Percentiles rank a stretch among this genome's conserved stretches.
phyloP scores from a whole-genome alignment of 30 jellyfish, hydroid and myxozoan genomes.

The Sanderia malayensis region DNA sequence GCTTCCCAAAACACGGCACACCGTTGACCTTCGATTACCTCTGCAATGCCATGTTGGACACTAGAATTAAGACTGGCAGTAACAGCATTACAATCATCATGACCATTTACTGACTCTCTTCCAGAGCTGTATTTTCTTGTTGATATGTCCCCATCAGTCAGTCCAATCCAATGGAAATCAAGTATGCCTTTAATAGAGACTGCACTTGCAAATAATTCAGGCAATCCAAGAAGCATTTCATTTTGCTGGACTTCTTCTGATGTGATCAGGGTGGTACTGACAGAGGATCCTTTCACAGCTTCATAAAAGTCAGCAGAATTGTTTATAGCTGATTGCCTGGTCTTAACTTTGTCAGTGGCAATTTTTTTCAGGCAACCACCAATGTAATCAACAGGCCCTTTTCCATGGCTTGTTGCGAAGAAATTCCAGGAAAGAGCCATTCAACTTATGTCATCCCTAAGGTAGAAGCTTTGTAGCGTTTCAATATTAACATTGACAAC shows the following conservation, averaged over 20 bases:
- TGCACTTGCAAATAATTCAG: neutral
- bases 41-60: too few relatives aligned
- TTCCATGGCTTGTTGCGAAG: neutral
- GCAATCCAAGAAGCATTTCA: neutral
- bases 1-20: neutral
- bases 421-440: neutral
- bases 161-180: neutral
- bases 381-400: neutral
- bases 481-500: too few relatives aligned
- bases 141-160: neutral
- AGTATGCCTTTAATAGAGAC: neutral
- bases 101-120: neutral
- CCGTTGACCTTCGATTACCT: neutral
- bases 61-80: neutral
- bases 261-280: neutral
- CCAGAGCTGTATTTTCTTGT: neutral
- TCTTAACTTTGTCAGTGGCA: conserved; percentile 15
- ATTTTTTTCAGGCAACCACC: conserved; percentile 4
- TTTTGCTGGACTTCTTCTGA: neutral
- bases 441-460: too few relatives aligned
- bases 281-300: neutral
- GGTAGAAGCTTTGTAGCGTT: too few relatives aligned
- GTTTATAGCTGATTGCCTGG: conserved; percentile 19
- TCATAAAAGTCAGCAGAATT: conserved; percentile 4
- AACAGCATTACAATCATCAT: neutral